phyloP scores from a whole-genome alignment of 1,140 invertebrate genomes.

The Coelopa frigida region DNA sequence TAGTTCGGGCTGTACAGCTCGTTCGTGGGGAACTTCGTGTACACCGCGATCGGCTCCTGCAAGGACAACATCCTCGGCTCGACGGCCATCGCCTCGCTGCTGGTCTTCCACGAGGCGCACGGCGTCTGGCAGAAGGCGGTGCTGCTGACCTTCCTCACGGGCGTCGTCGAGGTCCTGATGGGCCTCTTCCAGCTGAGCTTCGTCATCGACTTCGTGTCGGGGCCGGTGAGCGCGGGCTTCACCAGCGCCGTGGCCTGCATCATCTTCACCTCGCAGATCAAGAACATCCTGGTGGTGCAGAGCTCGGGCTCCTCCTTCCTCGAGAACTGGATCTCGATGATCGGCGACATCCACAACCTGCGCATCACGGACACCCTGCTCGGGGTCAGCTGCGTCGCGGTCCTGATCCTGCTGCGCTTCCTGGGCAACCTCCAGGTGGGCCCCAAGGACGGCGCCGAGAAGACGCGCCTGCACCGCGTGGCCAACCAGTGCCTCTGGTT shows the following conservation, averaged over 20 bases:
- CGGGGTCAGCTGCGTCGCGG: conserved; percentile 57
- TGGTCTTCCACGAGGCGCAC: conserved; percentile 65
- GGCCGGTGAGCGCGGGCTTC: conserved; percentile 83
- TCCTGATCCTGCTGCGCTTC: conserved; percentile 62
- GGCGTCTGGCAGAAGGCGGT: conserved; percentile 66
- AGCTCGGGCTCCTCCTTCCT: conserved; percentile 64
- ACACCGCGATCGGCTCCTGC: conserved; percentile 80
- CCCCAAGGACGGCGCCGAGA: conserved; percentile 45
- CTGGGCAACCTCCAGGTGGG: conserved; percentile 49
- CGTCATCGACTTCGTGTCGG: conserved; percentile 84
- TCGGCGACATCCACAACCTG: conserved; percentile 52
- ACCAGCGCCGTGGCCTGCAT: conserved; percentile 85
- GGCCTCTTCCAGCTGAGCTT: conserved; percentile 80
- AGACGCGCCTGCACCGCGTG: conserved; percentile 43
- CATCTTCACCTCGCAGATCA: conserved; percentile 79
- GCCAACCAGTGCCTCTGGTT: conserved; percentile 54
- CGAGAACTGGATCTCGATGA: conserved; percentile 59
- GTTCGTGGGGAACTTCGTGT: conserved; percentile 81
- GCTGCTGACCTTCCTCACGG: conserved; percentile 67
- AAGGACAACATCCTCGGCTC: conserved; percentile 81
- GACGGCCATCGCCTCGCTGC: conserved; percentile 70
- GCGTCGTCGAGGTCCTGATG: conserved; percentile 71
- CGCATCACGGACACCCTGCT: conserved; percentile 58
- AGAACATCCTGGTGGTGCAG: conserved; percentile 67
- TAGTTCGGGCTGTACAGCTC: conserved; percentile 79